Percentiles rank a stretch among this genome's conserved stretches.
Conservation (phyloP, 2,113 vertebrate genomes). For the Syngnathoides biaculeatus region DNA sequence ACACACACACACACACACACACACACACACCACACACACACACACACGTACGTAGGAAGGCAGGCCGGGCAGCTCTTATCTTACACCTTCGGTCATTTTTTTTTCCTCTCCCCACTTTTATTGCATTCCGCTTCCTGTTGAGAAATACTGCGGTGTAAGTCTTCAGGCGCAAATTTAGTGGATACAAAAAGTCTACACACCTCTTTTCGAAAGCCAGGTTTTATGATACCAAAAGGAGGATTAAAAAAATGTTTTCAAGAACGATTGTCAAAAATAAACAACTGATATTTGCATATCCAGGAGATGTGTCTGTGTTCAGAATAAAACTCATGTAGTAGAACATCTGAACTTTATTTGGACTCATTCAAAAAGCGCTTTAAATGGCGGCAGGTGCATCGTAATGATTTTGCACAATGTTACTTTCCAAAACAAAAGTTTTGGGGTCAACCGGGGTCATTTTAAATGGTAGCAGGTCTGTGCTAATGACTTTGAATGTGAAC, state of each 20-base stretch:
- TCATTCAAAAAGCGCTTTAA: neutral
- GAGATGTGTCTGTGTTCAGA: neutral
- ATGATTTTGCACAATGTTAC: neutral
- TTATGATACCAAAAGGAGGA: neutral
- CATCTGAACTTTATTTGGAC: neutral
- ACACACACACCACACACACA: too few species aligned
- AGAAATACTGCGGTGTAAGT: constrained; percentile 43
- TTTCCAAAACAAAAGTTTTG: neutral
- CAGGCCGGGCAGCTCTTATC: constrained; percentile 45
- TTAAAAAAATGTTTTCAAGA: too few species aligned
- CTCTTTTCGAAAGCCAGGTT: neutral
- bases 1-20: constrained; percentile 2
- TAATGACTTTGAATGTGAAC: neutral
- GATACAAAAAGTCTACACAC: neutral
- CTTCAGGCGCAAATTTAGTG: neutral
- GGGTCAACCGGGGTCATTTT: too few species aligned
- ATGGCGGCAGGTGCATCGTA: too few species aligned
- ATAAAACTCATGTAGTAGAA: neutral
- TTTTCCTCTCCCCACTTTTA: constrained; percentile 19
- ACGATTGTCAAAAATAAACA: too few species aligned
- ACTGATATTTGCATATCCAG: too few species aligned
- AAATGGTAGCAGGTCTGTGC: neutral
- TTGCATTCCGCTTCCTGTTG: constrained; percentile 65
- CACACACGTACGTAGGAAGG: neutral
- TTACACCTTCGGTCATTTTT: constrained; percentile 57